phyloP scores from a whole-genome alignment of 2,113 vertebrate species.

The Lagopus leucura region DNA sequence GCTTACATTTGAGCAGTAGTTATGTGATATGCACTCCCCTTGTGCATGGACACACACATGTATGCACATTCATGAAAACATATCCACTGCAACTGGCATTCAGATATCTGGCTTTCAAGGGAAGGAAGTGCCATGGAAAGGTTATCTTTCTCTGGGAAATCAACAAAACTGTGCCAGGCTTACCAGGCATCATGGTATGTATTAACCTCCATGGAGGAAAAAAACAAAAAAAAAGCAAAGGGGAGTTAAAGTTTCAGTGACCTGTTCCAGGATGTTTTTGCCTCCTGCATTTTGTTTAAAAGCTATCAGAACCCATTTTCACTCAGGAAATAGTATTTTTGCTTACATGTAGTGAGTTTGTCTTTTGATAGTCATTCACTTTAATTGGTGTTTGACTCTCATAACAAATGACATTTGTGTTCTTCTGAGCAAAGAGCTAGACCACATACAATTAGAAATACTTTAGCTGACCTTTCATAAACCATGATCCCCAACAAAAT shows the following conservation, averaged over 20 bases:
- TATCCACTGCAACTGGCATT: background rate
- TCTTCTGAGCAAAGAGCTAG: conserved; percentile 50
- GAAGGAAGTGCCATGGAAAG: background rate
- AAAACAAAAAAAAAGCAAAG: background rate
- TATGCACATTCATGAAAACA: accelerated
- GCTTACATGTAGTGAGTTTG: background rate
- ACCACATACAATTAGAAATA: conserved; percentile 77
- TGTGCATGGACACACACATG: accelerated
- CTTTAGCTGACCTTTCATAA: conserved; percentile 80
- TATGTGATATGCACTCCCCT: background rate
- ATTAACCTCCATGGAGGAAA: background rate
- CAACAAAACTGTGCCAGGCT: background rate
- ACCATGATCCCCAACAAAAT: conserved; percentile 71
- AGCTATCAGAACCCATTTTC: background rate
- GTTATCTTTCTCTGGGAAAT: background rate
- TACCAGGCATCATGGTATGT: background rate
- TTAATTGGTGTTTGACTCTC: conserved; percentile 67
- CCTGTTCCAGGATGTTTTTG: background rate
- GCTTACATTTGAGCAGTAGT: background rate
- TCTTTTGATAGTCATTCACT: conserved; percentile 47
- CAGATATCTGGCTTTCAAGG: background rate
- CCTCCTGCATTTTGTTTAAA: background rate
- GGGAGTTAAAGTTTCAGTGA: background rate
- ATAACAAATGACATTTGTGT: conserved; percentile 61
- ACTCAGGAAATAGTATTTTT: conserved; percentile 7